Percentiles rank a stretch among this genome's conserved stretches.
Conservation (phyloP, 1,140 invertebrate genomes). For the Orussus abietinus region DNA sequence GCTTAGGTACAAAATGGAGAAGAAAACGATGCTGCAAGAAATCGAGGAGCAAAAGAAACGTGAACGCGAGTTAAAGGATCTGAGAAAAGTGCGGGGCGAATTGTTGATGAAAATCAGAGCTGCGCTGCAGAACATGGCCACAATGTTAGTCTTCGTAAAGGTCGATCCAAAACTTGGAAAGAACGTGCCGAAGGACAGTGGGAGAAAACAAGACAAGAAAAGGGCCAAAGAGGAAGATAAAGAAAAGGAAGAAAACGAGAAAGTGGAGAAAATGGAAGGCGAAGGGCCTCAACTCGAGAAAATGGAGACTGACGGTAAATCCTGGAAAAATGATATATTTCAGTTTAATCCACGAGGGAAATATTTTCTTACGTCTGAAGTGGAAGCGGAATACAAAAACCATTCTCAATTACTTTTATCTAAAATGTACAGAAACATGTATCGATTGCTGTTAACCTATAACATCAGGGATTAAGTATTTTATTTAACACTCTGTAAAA, state of each 20-base stretch:
- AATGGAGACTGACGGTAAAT: slow-evolving; percentile 36
- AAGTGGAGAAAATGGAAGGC: slow-evolving; percentile 8
- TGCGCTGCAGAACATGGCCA: slow-evolving; percentile 39
- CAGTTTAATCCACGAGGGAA: too few species aligned
- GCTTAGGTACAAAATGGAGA: slow-evolving; percentile 54
- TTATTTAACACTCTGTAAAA: too few species aligned
- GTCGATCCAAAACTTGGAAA: neutral
- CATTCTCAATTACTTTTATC: too few species aligned
- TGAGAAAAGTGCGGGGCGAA: slow-evolving; percentile 31
- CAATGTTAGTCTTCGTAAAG: slow-evolving; percentile 32
- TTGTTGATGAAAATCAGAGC: slow-evolving; percentile 37
- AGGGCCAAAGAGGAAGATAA: slow-evolving; percentile 9
- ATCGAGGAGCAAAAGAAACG: slow-evolving; percentile 49
- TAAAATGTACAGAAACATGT: too few species aligned
- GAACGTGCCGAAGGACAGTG: neutral
- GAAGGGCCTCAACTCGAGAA: slow-evolving; percentile 14
- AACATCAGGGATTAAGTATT: too few species aligned
- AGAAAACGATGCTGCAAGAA: slow-evolving; percentile 46
- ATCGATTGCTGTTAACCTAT: too few species aligned
- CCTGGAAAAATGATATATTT: too few species aligned
- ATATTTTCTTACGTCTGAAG: too few species aligned
- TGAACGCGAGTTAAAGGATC: slow-evolving; percentile 33
- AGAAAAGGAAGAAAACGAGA: slow-evolving; percentile 13
- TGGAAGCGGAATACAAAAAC: too few species aligned
- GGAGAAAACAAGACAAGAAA: slow-evolving; percentile 11